Base-by-base conservation (phyloP, 1,140 invertebrate species). In the Archivesica marissinica region DNA sequence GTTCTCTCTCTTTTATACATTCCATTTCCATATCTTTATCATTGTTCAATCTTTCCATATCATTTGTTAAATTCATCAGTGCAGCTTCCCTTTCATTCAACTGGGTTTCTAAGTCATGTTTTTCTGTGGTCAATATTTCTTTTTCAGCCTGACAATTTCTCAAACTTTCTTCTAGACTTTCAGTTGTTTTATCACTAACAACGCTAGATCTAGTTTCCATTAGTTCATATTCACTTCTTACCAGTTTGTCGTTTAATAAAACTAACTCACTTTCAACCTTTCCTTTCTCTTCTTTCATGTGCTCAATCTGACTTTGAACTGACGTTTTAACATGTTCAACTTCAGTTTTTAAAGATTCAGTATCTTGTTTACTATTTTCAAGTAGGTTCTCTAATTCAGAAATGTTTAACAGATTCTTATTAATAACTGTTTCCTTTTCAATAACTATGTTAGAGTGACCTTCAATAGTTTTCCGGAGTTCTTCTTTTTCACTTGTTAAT, bases 401-500 rank as follows among this genome's bases (percentile, higher is more conserved):
- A 33, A 64, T 47, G 28, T 17, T 33, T 64, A 38, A 20, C 2
- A 39, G 30, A 38, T 39, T 76, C n/a, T n/a, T 52, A 39, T 15
- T 52, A 6, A 76, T 52, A 23, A 39, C 47, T 7, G 13, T 33
- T 2, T 25, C 54, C 39, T 59, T 54, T 35, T 76, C 59, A 20
- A 28, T 30, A 50, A 79, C 33, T 17, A 56, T 13, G 20, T 52
- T 56, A 39, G 3, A 9, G 17, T 76, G 25, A 39, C 25, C 20
- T 33, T 41, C 28, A 66, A 79, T 33, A n/a, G 64, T 33, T 28
- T 72, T 70, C 11, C 35, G 35, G 23, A 70, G 25, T 33, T 76
- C 38, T 20, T 47, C 74, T 25, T 75, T 77, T 35, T 70, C 68
- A 66, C 76, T 86, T 33, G 66, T 41, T 30, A 81, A 54, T 23